Evolutionary conservation across 2,113 vertebrate genomes (phyloP).

Genomic region (Crocuta crocuta): DNA sequence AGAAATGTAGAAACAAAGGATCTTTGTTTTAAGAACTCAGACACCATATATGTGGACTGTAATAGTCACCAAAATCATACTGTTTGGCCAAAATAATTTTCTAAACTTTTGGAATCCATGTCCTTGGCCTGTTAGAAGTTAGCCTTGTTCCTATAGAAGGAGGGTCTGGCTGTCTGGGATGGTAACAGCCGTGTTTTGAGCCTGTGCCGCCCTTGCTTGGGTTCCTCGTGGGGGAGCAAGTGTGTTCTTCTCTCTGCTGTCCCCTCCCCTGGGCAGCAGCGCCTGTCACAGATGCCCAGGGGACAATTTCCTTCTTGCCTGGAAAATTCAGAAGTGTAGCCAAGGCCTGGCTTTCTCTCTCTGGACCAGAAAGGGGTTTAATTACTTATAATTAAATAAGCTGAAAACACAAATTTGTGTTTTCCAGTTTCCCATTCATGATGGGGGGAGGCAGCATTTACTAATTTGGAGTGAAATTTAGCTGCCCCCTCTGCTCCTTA

Average conservation of each 20-base stretch:
- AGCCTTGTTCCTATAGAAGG: not conserved
- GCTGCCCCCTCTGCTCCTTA: not conserved
- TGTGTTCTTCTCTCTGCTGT: not conserved
- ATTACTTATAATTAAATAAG: slow-evolving; percentile 8
- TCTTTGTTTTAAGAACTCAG: slow-evolving; percentile 38
- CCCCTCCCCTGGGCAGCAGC: not conserved
- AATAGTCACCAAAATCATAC: not conserved
- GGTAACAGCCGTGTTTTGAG: not conserved
- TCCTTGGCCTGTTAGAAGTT: not conserved
- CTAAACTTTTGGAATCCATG: not conserved
- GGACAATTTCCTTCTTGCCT: not conserved
- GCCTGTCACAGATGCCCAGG: not conserved
- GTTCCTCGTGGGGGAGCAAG: not conserved
- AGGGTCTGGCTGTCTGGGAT: not conserved
- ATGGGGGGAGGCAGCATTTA: not conserved
- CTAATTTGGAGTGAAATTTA: not conserved
- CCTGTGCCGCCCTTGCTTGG: fast-evolving
- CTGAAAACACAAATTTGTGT: not conserved
- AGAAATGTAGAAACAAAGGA: slow-evolving; percentile 64
- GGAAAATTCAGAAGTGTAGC: not conserved
- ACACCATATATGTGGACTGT: not conserved
- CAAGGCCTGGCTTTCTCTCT: not conserved
- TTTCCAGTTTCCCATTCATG: not conserved
- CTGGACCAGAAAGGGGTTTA: not conserved
- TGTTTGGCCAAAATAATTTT: not conserved